These are phyloP conservation scores for Eristalis intricaria DNA, from an alignment of 2,888 invertebrate genomes.

Conservation along the genomic window DNA sequence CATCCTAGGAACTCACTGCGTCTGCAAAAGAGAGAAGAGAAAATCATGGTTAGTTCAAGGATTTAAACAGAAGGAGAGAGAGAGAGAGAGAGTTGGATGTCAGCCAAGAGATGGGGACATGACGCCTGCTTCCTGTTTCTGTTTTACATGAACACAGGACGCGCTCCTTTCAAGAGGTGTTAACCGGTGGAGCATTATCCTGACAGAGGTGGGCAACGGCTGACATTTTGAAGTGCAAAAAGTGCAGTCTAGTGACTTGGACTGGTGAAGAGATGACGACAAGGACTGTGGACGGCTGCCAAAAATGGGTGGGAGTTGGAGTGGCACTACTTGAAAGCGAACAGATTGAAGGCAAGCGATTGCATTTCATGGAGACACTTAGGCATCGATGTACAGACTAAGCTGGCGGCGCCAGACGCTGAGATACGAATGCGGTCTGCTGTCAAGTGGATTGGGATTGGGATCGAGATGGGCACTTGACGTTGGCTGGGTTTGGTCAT, in stretches of 20 bases:
- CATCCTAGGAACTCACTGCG: slow-evolving; percentile 97
- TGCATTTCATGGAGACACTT: background rate
- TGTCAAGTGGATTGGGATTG: background rate
- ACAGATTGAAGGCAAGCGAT: background rate
- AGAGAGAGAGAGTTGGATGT: slow-evolving; percentile 1
- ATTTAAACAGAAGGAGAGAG: background rate
- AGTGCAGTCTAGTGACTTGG: background rate
- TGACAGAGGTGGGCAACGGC: background rate
- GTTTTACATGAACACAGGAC: background rate
- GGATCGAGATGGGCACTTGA: background rate
- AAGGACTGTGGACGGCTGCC: slow-evolving; percentile 10
- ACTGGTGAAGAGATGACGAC: background rate
- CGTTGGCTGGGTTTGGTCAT: background rate
- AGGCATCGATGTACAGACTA: background rate
- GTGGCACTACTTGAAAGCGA: background rate
- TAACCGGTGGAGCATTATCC: slow-evolving; percentile 10
- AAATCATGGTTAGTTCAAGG: slow-evolving; percentile 19
- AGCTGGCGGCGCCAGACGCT: background rate
- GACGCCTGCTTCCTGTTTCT: slow-evolving; percentile 11
- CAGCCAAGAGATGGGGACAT: slow-evolving; percentile 31
- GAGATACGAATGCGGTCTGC: background rate
- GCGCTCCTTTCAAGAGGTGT: background rate
- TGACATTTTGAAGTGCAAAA: background rate
- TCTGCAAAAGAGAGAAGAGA: slow-evolving; percentile 85
- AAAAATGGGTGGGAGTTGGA: background rate